Conservation (phyloP, 1,140 invertebrate species). For the Acyrthosiphon pisum region DNA sequence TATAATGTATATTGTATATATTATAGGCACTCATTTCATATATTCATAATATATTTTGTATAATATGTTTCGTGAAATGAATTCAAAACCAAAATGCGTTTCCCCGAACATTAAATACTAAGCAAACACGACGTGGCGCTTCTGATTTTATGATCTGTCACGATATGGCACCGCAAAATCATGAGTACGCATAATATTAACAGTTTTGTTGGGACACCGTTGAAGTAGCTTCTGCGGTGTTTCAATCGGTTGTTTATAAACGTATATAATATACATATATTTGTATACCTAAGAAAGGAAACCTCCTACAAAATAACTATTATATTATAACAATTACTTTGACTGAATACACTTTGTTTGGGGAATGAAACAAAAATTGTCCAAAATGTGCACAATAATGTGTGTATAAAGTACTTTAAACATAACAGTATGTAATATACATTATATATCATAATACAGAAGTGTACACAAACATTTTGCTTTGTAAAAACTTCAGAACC, state of each 20-base stretch:
- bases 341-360: neutral
- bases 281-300: neutral
- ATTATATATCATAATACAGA: neutral
- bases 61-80: neutral
- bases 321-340: neutral
- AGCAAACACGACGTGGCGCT: constrained; percentile 31
- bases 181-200: constrained; percentile 45
- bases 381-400: neutral
- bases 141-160: constrained; percentile 55
- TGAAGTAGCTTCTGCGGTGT: constrained; percentile 42
- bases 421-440: neutral
- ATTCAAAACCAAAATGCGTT: constrained; percentile 41
- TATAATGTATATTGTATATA: neutral
- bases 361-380: neutral
- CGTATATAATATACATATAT: constrained; percentile 7
- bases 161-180: constrained; percentile 49
- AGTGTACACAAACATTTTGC: neutral
- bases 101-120: constrained; percentile 21
- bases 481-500: neutral
- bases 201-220: neutral
- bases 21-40: neutral
- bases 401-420: neutral
- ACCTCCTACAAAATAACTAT: neutral
- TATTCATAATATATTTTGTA: neutral
- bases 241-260: neutral